Base-by-base conservation (phyloP, 1,140 invertebrate species). In the Aphidius ervi region DNA sequence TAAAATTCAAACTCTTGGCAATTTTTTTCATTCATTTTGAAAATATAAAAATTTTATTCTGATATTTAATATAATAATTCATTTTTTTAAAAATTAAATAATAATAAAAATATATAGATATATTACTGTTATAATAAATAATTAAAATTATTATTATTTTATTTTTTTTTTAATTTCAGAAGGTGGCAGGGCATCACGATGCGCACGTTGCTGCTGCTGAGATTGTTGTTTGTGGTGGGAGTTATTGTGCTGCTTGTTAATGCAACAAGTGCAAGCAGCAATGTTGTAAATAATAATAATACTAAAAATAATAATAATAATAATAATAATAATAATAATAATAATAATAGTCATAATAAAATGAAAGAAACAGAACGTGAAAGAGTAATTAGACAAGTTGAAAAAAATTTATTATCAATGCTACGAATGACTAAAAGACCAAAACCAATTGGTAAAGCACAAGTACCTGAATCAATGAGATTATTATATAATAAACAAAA, bases 381-480 rank as follows among this genome's bases (percentile, higher is more conserved):
- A 9, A 65, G 71, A 65, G 65, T 67, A 57, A 70, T 74, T 20
- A 78, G 78, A 66, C 78, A 82, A 67, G 80, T 90, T 61, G 88
- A 91, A 72, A 78, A 83, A 43, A 86, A 80, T 65, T 81, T 95
- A 46, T 82, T 94, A 62, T 83, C 87, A 65, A 75, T 92, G 71
- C 85, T 94, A 69, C 91, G 91, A 46, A 82, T 94, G 69, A 83
- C 84, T 62, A 83, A 82, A 65, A 81, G 86, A 68, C 86, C 86
- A 5, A 79, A 76, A 62, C 77, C 79, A 5, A 43, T 37, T 7
- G 74, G 73, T 42, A 65, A 61, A 49, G 61, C 71, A 40, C 73
- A 84, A 43, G 85, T 95, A 69, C 92, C 93, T 43, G 85, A 88
- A 66, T 89, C 88, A 56, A 86, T 95, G 83, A 84, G 87, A 72